phyloP scores from a whole-genome alignment of 2,113 vertebrate species.

The Elanoides forficatus region DNA sequence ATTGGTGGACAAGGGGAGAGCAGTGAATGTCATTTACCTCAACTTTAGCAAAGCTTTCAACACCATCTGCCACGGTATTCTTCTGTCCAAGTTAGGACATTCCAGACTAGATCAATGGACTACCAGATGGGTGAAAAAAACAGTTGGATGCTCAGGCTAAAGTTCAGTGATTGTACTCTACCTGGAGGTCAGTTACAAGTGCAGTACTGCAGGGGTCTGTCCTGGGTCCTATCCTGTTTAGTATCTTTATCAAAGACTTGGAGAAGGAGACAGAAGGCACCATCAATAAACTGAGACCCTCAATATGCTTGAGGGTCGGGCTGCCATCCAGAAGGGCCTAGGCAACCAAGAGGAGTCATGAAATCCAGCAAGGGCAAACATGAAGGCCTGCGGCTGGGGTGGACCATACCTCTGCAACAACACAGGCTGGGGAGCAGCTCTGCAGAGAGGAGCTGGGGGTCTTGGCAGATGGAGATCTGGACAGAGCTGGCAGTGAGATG shows the following conservation, averaged over 20 bases:
- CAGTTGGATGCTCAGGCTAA: neutral
- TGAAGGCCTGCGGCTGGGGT: neutral
- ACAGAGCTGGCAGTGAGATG: rapidly evolving
- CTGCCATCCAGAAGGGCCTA: neutral
- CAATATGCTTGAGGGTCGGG: neutral
- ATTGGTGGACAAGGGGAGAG: neutral
- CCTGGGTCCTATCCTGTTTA: neutral
- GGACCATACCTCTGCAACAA: neutral
- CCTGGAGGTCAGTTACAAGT: neutral
- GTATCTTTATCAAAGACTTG: neutral
- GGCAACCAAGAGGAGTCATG: neutral
- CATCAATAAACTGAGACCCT: neutral
- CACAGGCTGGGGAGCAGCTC: neutral
- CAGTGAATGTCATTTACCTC: neutral
- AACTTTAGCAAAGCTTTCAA: neutral
- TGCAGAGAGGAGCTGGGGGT: neutral
- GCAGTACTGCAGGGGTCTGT: neutral
- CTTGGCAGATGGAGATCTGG: neutral
- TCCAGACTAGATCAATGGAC: neutral
- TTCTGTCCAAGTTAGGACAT: neutral
- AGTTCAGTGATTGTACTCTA: neutral
- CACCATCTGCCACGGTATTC: neutral
- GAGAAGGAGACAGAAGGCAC: neutral
- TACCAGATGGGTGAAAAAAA: neutral
- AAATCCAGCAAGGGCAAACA: neutral